Percentiles rank a stretch among this genome's conserved stretches.
phyloP scores from a whole-genome alignment of 2,797 vertebrate species.

The Stomatorhinus walkeri region DNA sequence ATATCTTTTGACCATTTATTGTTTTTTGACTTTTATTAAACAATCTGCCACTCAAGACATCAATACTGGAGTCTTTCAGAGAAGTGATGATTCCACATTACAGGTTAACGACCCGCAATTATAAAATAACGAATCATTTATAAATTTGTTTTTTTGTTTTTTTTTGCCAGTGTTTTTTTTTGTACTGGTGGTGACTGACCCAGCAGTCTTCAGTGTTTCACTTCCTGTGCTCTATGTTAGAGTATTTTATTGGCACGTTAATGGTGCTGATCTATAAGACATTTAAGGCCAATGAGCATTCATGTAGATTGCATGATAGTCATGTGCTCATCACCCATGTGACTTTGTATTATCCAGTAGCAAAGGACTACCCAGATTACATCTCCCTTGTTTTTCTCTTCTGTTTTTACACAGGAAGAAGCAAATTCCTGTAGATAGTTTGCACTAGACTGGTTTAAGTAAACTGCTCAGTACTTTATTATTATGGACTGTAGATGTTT shows the following conservation, averaged over 20 bases:
- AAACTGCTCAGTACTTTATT: not conserved
- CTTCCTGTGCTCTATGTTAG: slow-evolving; percentile 93
- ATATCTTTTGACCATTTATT: not conserved
- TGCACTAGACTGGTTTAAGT: not conserved
- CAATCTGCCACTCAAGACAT: not conserved
- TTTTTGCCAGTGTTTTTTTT: not conserved
- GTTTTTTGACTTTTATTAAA: not conserved
- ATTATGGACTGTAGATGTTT: not conserved
- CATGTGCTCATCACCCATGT: not conserved
- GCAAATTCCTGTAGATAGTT: not conserved
- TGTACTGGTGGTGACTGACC: not conserved
- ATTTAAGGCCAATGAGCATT: slow-evolving; percentile 19
- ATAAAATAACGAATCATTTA: not conserved
- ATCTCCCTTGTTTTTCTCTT: not conserved
- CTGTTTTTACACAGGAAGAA: not conserved
- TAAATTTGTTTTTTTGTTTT: not conserved
- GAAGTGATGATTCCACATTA: not conserved
- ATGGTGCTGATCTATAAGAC: slow-evolving; percentile 66
- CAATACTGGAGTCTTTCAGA: not conserved
- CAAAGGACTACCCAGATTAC: not conserved
- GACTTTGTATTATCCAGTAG: not conserved
- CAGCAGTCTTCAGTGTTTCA: not conserved
- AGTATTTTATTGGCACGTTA: slow-evolving; percentile 84
- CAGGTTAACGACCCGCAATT: not conserved
- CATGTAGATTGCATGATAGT: not conserved